Evolutionary conservation across 2,888 invertebrate genomes (phyloP), one percentile per base, ranked within the genome.

Genomic region (Pemphredon lugubris): DNA sequence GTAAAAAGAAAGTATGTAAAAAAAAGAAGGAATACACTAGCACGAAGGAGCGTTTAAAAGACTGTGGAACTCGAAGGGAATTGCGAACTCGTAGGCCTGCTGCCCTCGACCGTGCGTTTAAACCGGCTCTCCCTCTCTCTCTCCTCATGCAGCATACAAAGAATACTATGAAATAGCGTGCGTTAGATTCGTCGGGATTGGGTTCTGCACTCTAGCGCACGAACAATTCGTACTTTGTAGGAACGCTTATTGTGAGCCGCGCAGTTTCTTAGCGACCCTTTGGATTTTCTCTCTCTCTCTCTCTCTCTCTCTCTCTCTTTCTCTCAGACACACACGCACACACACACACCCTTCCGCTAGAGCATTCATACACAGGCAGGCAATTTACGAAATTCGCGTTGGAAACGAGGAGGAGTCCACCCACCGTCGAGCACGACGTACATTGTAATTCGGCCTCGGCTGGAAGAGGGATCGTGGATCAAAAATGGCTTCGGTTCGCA

Each of bases 401-500:
- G n/a, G 14, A 26, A 54, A 13, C 30, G 9, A 18, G 2, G 39
- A 48, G 14, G n/a, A 14, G 42, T 68, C 57, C 69, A 69, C 53
- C 54, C 59, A 65, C 53, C 58, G 59, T 48, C 32, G 55, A 30
- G 16, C 51, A 45, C 61, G 61, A 34, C 30, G 42, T 45, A 23
- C 23, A 5, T 3, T 42, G 54, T 11, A 58, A 58, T 69, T 58
- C 57, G 51, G 51, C 32, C 50, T 44, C 50, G 50, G 61, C 23
- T 63, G 40, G 55, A 51, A 67, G 57, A 23, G n/a, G 55, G 51
- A 58, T 63, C 40, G 37, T 42, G 69, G 58, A 72, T 69, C 69
- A 55, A 72, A 72, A 69, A 72, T 72, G 63, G 57, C 64, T 59
- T 44, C 59, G 57, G 54, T 65, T 48, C 50, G 47, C 44, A 45